Conservation (phyloP, 2,113 vertebrate genomes). For the Muntiacus muntjak region DNA sequence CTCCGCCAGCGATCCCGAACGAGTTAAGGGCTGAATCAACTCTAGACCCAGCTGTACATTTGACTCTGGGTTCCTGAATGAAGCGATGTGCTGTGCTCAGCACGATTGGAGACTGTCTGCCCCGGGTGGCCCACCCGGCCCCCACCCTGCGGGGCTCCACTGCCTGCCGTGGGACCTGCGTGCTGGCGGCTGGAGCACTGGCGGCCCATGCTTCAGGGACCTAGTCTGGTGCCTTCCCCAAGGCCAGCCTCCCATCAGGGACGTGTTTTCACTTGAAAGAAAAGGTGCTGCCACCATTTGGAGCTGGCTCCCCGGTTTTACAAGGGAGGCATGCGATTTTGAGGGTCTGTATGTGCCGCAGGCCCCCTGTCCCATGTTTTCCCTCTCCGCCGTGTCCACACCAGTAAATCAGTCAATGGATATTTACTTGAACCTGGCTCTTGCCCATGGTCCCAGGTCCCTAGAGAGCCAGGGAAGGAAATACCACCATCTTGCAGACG, state of each 20-base stretch:
- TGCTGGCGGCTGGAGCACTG: neutral
- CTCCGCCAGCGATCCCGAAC: conserved; percentile 77
- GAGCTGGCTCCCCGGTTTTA: neutral
- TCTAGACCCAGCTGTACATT: conserved; percentile 73
- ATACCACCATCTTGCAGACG: neutral
- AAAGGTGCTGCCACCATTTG: neutral
- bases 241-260: neutral
- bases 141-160: conserved; percentile 14
- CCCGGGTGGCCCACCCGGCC: conserved; percentile 54
- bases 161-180: neutral
- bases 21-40: conserved; percentile 80
- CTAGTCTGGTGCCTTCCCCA: neutral
- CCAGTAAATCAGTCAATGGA: neutral
- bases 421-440: neutral
- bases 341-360: neutral
- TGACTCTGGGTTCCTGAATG: conserved; percentile 77
- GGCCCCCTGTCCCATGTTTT: neutral
- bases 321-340: neutral
- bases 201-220: neutral
- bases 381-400: neutral
- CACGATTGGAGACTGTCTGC: conserved; percentile 75
- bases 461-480: neutral
- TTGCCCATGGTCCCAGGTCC: neutral
- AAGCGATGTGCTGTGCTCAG: conserved; percentile 79
- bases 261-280: neutral